These are phyloP conservation scores for Syritta pipiens DNA, from an alignment of 2,888 invertebrate species.

Conservation along the genomic window DNA sequence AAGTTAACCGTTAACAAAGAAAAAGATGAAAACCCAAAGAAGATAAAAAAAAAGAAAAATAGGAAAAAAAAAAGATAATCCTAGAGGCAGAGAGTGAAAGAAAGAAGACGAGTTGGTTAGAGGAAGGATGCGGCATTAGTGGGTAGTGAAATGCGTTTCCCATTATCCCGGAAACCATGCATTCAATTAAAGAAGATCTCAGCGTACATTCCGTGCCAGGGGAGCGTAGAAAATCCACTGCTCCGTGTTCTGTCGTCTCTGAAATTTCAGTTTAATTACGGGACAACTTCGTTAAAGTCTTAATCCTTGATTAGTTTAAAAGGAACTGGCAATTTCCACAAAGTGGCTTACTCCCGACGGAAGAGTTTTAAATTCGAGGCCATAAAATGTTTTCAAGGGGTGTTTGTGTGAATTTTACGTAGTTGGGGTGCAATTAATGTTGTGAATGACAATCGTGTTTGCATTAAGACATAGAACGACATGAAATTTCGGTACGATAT, in stretches of 20 bases:
- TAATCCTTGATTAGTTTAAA: slow-evolving; percentile 27
- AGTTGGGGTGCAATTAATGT: slow-evolving; percentile 5
- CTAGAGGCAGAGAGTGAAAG: not conserved
- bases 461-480: not conserved
- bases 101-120: slow-evolving; percentile 12
- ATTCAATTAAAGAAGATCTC: slow-evolving; percentile 45
- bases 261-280: slow-evolving; percentile 34
- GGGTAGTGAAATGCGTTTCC: slow-evolving; percentile 36
- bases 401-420: not conserved
- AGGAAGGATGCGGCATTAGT: slow-evolving; percentile 13
- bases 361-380: not conserved
- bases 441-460: slow-evolving; percentile 1
- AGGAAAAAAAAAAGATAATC: not conserved
- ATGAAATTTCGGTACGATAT: not conserved
- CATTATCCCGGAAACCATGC: slow-evolving; percentile 41
- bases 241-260: too few relatives aligned
- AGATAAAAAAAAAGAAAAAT: not conserved
- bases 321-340: not conserved
- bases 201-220: too few relatives aligned
- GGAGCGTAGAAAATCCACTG: too few relatives aligned
- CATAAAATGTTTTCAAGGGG: not conserved
- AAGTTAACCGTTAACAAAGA: too few relatives aligned
- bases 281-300: slow-evolving; percentile 23
- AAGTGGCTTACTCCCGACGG: not conserved
- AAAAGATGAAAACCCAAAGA: too few relatives aligned